A percentile compares a stretch with the other conserved stretches of the same genome.
These are phyloP conservation scores for Perognathus longimembris DNA, from an alignment of 2,113 vertebrate genomes.

Conservation along the genomic window DNA sequence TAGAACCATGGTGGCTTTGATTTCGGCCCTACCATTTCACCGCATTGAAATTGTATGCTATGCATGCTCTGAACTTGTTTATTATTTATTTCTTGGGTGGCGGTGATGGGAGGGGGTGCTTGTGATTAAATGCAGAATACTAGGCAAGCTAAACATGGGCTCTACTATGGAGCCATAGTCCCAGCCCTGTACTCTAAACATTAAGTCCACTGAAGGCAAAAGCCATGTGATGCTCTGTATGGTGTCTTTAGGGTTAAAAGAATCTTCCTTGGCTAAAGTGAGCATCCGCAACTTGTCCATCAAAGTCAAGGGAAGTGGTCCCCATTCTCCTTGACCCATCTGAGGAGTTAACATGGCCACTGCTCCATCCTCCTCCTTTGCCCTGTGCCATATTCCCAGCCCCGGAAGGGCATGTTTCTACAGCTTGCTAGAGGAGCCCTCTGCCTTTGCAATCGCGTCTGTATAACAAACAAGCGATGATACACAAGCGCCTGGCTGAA, in stretches of 20 bases:
- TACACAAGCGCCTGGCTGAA: not conserved
- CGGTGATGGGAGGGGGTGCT: not conserved
- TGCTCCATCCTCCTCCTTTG: not conserved
- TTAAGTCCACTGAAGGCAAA: not conserved
- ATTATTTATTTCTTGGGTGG: not conserved
- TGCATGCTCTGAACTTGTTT: not conserved
- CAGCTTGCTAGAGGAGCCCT: not conserved
- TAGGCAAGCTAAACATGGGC: not conserved
- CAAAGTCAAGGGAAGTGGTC: not conserved
- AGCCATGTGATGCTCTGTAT: not conserved
- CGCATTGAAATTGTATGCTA: not conserved
- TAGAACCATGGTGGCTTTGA: not conserved
- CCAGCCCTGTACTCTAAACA: not conserved
- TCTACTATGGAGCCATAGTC: too few relatives aligned
- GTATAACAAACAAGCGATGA: not conserved
- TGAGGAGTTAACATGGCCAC: not conserved
- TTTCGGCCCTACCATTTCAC: not conserved
- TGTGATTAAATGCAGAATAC: not conserved
- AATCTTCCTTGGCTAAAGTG: not conserved
- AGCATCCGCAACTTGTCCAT: not conserved
- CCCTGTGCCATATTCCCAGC: too few relatives aligned
- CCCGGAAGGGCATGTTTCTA: not conserved
- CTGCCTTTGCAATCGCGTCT: not conserved
- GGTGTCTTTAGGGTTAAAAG: not conserved
- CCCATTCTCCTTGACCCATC: not conserved